Evolutionary conservation across 2,888 invertebrate species (phyloP), one percentile per base, ranked within the genome.

Genomic region (Mesorhabditis spiculigera): DNA sequence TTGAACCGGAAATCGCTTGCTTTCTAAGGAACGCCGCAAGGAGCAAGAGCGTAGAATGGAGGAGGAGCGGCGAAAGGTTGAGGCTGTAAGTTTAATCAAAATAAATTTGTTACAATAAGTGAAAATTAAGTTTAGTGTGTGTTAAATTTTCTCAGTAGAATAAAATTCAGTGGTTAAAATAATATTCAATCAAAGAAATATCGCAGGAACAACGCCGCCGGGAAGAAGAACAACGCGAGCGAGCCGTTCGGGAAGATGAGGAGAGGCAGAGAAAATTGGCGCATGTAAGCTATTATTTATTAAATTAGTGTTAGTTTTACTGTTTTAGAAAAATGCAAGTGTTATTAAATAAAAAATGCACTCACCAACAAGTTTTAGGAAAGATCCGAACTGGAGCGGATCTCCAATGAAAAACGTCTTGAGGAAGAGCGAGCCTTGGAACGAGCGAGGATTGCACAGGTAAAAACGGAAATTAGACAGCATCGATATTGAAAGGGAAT

Each of bases 181-280:
- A 28, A 28, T 28, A 28, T 50, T n/a, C 3, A 50, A 50, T 13
- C 3, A 50, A 50, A 13, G 58, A 50, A 50, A 50, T 10, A 1
- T 50, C 3, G 1, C 58, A 50, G 58, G 58, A 50, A 50, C 58
- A 50, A 50, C 58, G 58, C 58, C 58, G 58, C n/a, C 58, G 58
- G 0, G 58, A 50, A 13, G 58, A 50, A n/a, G 42, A 63, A 68
- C 41, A 68, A 64, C 43, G 66, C 8, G 66, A 65, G 6, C 66
- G 66, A 43, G 66, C 42, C 6, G 41, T 10, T 4, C 8, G 58
- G 58, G 58, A 50, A 50, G 58, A 50, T 50, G 58, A 50, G 8
- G 58, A 50, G n/a, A 50, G 58, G 58, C 58, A 50, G 3, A 50
- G 58, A 3, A 50, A 50, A 50, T 50, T 50, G 58, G n/a, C 58